Conservation (phyloP, 2,113 vertebrate species). For the Nothocercus julius region DNA sequence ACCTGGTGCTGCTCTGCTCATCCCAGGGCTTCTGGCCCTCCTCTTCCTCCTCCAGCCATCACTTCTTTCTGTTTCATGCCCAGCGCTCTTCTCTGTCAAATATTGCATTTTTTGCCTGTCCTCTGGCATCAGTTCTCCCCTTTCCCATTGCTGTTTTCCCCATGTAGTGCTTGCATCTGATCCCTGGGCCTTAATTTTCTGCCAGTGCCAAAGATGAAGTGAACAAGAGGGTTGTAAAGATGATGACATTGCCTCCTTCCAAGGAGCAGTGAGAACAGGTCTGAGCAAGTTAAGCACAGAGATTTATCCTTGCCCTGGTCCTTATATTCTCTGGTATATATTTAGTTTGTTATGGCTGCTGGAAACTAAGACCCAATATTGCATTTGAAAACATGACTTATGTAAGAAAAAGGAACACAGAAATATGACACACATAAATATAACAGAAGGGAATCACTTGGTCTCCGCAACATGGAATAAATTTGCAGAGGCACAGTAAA, state of each 20-base stretch:
- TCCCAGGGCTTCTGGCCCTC: background rate
- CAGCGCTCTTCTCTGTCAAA: background rate
- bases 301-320: background rate
- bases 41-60: background rate
- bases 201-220: rapidly evolving
- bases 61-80: background rate
- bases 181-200: background rate
- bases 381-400: slow-evolving; percentile 2
- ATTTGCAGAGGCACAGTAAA: slow-evolving; percentile 37
- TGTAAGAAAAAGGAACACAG: background rate
- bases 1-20: too few relatives aligned
- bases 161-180: background rate
- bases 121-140: background rate
- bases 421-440: slow-evolving; percentile 21
- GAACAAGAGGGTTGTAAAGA: background rate
- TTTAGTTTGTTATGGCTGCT: slow-evolving; percentile 21
- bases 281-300: background rate
- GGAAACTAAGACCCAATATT: slow-evolving; percentile 7
- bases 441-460: slow-evolving; percentile 2
- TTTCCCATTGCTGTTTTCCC: background rate
- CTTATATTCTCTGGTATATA: background rate
- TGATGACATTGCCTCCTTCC: background rate
- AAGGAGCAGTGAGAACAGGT: background rate
- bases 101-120: background rate
- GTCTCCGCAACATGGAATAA: slow-evolving; percentile 17